These are phyloP conservation scores for Ceratina australensis DNA, from an alignment of 1,140 invertebrate species.

Conservation along the genomic window DNA sequence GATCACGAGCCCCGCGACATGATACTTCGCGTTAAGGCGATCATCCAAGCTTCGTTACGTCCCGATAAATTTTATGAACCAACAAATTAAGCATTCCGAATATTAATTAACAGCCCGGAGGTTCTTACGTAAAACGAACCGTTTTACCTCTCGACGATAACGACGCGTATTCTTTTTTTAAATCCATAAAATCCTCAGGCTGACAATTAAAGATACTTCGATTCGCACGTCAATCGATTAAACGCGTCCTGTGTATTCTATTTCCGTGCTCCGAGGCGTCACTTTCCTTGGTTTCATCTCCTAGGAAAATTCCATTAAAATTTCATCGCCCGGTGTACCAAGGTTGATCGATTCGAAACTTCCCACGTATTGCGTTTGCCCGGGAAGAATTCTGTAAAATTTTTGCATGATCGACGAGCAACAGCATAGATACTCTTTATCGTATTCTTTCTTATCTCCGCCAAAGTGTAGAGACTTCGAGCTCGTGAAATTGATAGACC, in stretches of 20 bases:
- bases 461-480: no score
- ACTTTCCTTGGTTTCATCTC: neutral
- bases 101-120: conserved; percentile 15
- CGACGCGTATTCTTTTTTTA: no score
- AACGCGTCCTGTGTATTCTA: no score
- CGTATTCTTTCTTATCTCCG: no score
- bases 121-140: no score
- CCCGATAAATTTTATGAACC: conserved; percentile 29
- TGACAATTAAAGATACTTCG: no score
- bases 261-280: no score
- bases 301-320: conserved; percentile 7
- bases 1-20: conserved; percentile 11
- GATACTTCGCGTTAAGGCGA: conserved; percentile 36
- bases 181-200: no score
- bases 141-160: no score
- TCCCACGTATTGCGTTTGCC: neutral
- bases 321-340: neutral
- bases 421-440: neutral
- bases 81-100: conserved; percentile 1
- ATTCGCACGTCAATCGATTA: no score
- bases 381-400: conserved; percentile 6
- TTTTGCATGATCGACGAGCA: neutral
- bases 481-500: no score
- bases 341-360: conserved; percentile 16
- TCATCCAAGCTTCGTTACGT: conserved; percentile 40